Percentiles rank a stretch among this genome's conserved stretches.
Evolutionary conservation across 1,140 invertebrate species (phyloP).

Genomic region (Cecropterus lyciades): DNA sequence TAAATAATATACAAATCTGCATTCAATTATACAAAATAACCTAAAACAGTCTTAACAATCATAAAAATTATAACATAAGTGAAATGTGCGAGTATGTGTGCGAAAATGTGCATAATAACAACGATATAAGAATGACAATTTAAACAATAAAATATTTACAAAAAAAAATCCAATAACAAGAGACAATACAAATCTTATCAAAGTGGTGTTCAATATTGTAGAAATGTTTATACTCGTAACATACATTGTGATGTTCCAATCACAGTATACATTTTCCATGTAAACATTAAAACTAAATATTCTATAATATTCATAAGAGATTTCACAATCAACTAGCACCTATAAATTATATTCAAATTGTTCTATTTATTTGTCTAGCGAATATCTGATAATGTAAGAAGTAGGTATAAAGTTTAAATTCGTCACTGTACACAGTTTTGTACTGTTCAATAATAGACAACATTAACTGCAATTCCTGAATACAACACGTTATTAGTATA

Average conservation of each 20-base stretch:
- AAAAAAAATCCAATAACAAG: constrained; percentile 23
- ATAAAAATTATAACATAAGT: constrained; percentile 48
- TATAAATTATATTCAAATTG: constrained; percentile 53
- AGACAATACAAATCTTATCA: constrained; percentile 24
- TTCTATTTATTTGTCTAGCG: constrained; percentile 27
- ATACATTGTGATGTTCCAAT: constrained; percentile 25
- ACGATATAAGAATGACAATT: constrained; percentile 17
- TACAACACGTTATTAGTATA: constrained; percentile 4
- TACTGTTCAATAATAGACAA: constrained; percentile 61
- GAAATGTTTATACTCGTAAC: constrained; percentile 12
- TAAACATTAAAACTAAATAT: constrained; percentile 38
- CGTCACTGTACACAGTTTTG: constrained; percentile 53
- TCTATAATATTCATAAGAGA: constrained; percentile 62
- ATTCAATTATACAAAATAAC: constrained; percentile 47
- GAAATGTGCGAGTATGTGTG: constrained; percentile 52
- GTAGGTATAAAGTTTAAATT: constrained; percentile 40
- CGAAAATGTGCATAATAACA: constrained; percentile 58
- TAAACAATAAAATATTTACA: constrained; percentile 19
- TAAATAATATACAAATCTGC: constrained; percentile 34
- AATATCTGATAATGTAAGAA: constrained; percentile 41
- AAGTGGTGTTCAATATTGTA: constrained; percentile 13
- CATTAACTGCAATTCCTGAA: constrained; percentile 39
- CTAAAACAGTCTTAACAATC: constrained; percentile 51
- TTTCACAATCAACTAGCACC: constrained; percentile 75
- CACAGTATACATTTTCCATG: constrained; percentile 15